These are phyloP conservation scores for Gallinago jamesoni DNA, from an alignment of 2,113 vertebrate species.

Conservation along the genomic window DNA sequence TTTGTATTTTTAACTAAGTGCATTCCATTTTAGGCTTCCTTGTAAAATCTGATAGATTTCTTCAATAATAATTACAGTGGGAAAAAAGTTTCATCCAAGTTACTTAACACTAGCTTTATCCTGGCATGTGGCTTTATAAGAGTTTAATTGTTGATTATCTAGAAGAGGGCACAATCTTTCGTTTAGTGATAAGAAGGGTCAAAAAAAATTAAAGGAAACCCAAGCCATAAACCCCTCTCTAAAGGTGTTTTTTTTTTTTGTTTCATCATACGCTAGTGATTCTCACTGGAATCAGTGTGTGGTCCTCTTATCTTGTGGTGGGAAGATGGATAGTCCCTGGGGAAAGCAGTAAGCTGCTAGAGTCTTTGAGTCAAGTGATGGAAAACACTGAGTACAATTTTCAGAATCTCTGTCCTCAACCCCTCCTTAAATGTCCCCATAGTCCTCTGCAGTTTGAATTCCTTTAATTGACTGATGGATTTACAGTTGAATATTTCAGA, in stretches of 20 bases:
- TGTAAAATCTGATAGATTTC: slow-evolving; percentile 15
- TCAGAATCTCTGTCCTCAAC: slow-evolving; percentile 48
- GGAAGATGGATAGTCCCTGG: neutral
- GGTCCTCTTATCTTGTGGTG: neutral
- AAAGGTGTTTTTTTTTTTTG: neutral
- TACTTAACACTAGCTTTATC: slow-evolving; percentile 22
- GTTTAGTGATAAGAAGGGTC: slow-evolving; percentile 25
- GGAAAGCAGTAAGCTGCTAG: slow-evolving; percentile 12
- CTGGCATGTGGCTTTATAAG: slow-evolving; percentile 13
- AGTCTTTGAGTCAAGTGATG: neutral
- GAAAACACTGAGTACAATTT: slow-evolving; percentile 12
- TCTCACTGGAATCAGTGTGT: neutral
- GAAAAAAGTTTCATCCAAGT: neutral
- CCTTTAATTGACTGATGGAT: slow-evolving; percentile 55
- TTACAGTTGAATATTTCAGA: slow-evolving; percentile 71
- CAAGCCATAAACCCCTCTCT: neutral
- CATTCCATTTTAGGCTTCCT: neutral
- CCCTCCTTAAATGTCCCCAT: slow-evolving; percentile 55
- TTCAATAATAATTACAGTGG: neutral
- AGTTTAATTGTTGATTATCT: slow-evolving; percentile 31
- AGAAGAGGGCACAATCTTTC: slow-evolving; percentile 8
- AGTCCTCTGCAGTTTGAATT: slow-evolving; percentile 50
- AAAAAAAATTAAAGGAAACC: neutral
- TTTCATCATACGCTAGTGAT: neutral
- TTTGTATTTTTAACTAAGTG: slow-evolving; percentile 5